A percentile compares a stretch with the other conserved stretches of the same genome.
phyloP scores from a whole-genome alignment of 2,113 vertebrate species.

The Osmerus eperlanus region DNA sequence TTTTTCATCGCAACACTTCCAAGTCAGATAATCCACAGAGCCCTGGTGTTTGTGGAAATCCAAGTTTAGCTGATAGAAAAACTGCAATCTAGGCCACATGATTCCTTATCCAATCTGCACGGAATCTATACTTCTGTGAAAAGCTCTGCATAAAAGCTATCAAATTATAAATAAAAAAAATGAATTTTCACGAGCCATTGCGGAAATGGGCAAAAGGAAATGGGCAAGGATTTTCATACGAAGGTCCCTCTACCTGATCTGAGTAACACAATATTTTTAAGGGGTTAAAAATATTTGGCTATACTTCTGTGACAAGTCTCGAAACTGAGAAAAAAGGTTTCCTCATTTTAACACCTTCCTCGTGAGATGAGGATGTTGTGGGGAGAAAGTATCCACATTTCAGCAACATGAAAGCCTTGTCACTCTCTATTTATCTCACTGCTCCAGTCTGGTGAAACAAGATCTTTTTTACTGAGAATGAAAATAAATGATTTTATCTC shows the following conservation, averaged over 20 bases:
- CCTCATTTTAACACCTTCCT: slow-evolving; percentile 51
- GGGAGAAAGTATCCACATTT: slow-evolving; percentile 50
- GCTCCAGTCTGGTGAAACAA: slow-evolving; percentile 50
- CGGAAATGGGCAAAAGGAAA: slow-evolving; percentile 21
- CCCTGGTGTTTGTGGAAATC: slow-evolving; percentile 41
- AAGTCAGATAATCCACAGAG: slow-evolving; percentile 43
- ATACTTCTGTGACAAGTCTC: slow-evolving; percentile 34
- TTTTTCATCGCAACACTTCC: slow-evolving; percentile 22
- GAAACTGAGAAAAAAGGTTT: slow-evolving; percentile 36
- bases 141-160: slow-evolving; percentile 49
- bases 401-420: slow-evolving; percentile 65
- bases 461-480: slow-evolving; percentile 33
- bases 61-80: slow-evolving; percentile 32
- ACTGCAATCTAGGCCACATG: slow-evolving; percentile 37
- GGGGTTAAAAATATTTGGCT: slow-evolving; percentile 9
- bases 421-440: slow-evolving; percentile 58
- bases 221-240: slow-evolving; percentile 29
- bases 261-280: background rate
- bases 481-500: slow-evolving; percentile 61
- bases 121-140: slow-evolving; percentile 37
- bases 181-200: slow-evolving; percentile 52
- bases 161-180: slow-evolving; percentile 35
- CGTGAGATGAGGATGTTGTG: slow-evolving; percentile 28
- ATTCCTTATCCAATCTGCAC: slow-evolving; percentile 44
- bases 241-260: slow-evolving; percentile 20